Base-by-base conservation (phyloP, 2,888 invertebrate genomes). In the Yponomeuta cagnagella region DNA sequence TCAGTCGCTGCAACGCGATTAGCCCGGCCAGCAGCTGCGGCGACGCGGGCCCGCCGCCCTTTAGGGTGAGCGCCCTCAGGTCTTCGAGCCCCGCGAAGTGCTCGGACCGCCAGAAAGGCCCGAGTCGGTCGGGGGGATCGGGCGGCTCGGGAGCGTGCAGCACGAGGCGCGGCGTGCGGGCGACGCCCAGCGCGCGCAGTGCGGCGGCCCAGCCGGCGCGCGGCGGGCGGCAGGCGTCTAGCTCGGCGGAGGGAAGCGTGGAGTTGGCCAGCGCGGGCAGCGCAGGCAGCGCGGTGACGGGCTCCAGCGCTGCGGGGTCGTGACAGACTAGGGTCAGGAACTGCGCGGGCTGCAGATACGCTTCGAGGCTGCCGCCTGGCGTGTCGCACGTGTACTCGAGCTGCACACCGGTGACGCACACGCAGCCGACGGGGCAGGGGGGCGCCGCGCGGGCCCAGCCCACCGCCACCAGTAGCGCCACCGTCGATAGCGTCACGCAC, bases 141-240 rank as follows among this genome's bases (percentile, higher is more conserved):
- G 43, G 43, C 43, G 43, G 43, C 43, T 43, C 43, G 43, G 43
- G 43, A 3, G 43, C 43, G 43, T 8, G 43, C 43, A 43, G 43
- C 43, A 43, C 43, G 8, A 43, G 43, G 8, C 43, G 6, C 43
- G 1, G 8, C 43, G 71, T 70, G 70, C 72, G 70, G 69, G 70
- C 52, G 70, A 68, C 43, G 31, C 65, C 71, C 70, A 48, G 72
- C 74, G 43, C 69, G 70, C 72, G 64, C 64, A 65, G 64, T 6
- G 30, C 31, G 31, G 64, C 64, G 64, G 23, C n/a, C 23, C 23
- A n/a, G 64, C 64, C 64, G 64, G n/a, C 63, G n/a, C n/a, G n/a
- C 63, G 63, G 63, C 63, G 63, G 5, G 63, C n/a, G 4, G 63
- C 63, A 63, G 15, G 15, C 23, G 15, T 2, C 5, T 4, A 63